Base-by-base conservation (phyloP, 2,797 vertebrate species). In the Spinibarbus caldwelli region DNA sequence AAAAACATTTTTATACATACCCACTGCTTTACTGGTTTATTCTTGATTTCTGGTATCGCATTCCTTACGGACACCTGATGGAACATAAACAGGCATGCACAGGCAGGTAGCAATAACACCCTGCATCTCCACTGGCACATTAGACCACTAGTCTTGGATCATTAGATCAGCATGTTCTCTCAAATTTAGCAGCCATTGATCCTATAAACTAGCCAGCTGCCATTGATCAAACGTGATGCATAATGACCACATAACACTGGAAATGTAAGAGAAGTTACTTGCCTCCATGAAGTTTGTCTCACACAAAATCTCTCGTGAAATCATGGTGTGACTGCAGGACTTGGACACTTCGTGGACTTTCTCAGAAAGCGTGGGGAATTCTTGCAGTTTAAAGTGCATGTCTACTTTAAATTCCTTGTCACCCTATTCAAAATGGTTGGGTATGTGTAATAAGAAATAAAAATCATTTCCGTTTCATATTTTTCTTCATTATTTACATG, bases 211-310 rank as follows among this genome's bases (percentile, higher is more conserved):
- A n/a, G n/a, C n/a, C n/a, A n/a, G n/a, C n/a, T n/a, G n/a, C n/a
- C n/a, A n/a, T n/a, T n/a, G n/a, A n/a, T n/a, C n/a, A n/a, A n/a
- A n/a, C n/a, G n/a, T n/a, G n/a, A n/a, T n/a, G n/a, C n/a, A n/a
- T n/a, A n/a, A n/a, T n/a, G n/a, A n/a, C n/a, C n/a, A n/a, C n/a
- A 4, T 29, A 34, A 34, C 31, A 34, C 31, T 34, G 12, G 10
- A 75, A 73, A 64, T 11, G n/a, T n/a, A n/a, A n/a, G n/a, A n/a
- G n/a, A 12, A 54, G 19, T 19, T 52, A 29, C 75, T 85, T 59
- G 66, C 83, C 83, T 85, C 76, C 76, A 85, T 85, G 76, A 36
- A 85, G 76, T 85, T 85, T 36, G 66, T 59, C 10, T 78, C 66
- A 21, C 83, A 85, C 66, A 85, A 21, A 85, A 79, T 78, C 52